phyloP scores from a whole-genome alignment of 2,888 invertebrate genomes.

The Leucoptera coffeella region DNA sequence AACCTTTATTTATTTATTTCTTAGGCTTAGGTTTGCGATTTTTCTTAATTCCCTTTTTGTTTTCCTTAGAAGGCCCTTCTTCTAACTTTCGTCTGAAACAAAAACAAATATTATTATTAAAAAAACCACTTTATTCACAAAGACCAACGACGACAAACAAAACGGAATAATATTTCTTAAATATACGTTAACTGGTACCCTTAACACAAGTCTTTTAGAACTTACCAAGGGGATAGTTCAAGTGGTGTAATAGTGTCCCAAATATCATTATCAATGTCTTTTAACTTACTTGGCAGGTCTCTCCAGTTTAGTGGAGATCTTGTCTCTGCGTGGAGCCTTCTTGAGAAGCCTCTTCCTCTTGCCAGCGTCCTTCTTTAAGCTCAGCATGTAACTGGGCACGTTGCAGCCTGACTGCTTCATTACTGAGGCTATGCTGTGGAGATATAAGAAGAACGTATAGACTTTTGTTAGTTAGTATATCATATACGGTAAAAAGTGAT shows the following conservation, averaged over 20 bases:
- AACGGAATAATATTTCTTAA: too few relatives aligned
- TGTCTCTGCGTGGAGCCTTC: conserved; percentile 59
- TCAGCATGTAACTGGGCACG: conserved; percentile 87
- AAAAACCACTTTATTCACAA: too few relatives aligned
- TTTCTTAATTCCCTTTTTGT: conserved; percentile 6
- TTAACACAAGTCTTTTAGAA: too few relatives aligned
- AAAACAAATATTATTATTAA: too few relatives aligned
- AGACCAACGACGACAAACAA: too few relatives aligned
- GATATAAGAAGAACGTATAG: too few relatives aligned
- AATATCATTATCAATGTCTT: too few relatives aligned
- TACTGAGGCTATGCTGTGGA: conserved; percentile 76
- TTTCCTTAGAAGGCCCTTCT: conserved; percentile 6
- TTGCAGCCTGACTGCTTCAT: conserved; percentile 87
- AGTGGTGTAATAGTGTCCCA: too few relatives aligned
- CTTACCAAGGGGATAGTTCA: too few relatives aligned
- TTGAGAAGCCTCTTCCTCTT: conserved; percentile 51
- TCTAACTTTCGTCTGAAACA: conserved; percentile 26
- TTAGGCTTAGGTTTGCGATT: conserved; percentile 10
- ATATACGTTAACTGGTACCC: too few relatives aligned
- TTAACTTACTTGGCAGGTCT: conserved; percentile 27
- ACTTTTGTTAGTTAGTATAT: too few relatives aligned
- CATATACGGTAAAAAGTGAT: too few relatives aligned
- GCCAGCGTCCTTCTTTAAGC: conserved; percentile 60
- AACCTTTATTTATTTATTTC: conserved; percentile 3
- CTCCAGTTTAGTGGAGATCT: conserved; percentile 56